Percentiles rank a stretch among this genome's conserved stretches.
These are phyloP conservation scores for Paracentrotus lividus DNA, from an alignment of 53 echinoderm and acorn worm species.

Conservation along the genomic window DNA sequence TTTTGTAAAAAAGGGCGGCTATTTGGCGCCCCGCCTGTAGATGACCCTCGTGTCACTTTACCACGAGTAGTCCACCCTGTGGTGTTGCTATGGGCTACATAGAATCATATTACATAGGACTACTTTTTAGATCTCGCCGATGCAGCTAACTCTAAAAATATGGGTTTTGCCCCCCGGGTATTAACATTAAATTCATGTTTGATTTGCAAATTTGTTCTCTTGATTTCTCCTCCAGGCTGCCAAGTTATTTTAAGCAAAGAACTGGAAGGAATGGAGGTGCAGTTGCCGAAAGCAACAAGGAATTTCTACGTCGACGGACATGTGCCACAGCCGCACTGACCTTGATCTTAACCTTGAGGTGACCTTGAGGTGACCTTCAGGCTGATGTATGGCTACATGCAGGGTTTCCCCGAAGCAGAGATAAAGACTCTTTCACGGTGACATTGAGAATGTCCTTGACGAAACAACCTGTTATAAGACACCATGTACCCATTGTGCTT, in stretches of 20 bases:
- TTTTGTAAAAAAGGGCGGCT: no score
- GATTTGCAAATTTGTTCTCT: no score
- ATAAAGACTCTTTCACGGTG: not conserved
- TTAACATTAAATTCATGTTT: no score
- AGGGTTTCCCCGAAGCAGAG: not conserved
- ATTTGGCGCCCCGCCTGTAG: no score
- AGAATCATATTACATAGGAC: no score
- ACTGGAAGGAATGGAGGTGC: slow-evolving; percentile 91
- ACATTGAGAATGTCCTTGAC: not conserved
- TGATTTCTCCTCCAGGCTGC: slow-evolving; percentile 87
- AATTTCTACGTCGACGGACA: slow-evolving; percentile 99
- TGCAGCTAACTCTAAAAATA: no score
- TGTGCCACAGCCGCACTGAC: slow-evolving; percentile 95
- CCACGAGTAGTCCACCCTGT: no score
- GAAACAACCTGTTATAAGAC: not conserved
- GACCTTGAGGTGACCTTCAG: not conserved
- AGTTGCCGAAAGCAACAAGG: slow-evolving; percentile 91
- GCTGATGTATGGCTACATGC: not conserved
- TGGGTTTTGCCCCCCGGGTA: no score
- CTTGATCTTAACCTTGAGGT: not conserved
- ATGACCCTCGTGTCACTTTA: no score
- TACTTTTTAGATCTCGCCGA: no score
- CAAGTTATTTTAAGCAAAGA: slow-evolving; percentile 95
- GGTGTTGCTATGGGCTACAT: no score
- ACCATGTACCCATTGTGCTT: not conserved